Evolutionary conservation across 2,888 invertebrate species (phyloP).

Genomic region (Proisotoma minuta): DNA sequence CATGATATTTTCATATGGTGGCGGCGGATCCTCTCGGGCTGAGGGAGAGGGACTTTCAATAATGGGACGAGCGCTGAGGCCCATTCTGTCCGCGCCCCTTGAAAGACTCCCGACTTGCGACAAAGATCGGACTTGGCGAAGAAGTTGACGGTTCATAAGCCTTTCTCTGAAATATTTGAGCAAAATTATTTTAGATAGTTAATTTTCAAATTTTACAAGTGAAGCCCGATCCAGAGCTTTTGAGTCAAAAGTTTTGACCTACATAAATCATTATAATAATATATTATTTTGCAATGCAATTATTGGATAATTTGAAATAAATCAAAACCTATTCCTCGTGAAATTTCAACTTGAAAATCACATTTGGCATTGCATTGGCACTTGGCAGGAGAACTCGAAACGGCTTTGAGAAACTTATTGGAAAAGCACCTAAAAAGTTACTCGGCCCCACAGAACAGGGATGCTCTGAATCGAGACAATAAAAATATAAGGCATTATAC

Average conservation of each 20-base stretch:
- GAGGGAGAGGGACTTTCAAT: background rate
- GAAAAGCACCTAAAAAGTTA: too few relatives aligned
- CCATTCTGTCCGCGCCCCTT: background rate
- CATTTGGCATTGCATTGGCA: too few relatives aligned
- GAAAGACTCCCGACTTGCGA: background rate
- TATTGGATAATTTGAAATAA: too few relatives aligned
- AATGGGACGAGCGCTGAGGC: background rate
- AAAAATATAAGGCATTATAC: too few relatives aligned
- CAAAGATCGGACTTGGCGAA: background rate
- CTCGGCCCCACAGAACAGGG: too few relatives aligned
- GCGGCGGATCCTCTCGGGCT: conserved; percentile 25
- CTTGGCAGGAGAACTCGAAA: too few relatives aligned
- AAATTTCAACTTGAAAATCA: too few relatives aligned
- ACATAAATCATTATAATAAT: too few relatives aligned
- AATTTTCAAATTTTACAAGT: background rate
- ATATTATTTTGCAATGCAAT: too few relatives aligned
- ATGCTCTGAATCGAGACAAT: too few relatives aligned
- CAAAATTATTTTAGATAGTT: background rate
- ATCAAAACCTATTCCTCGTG: too few relatives aligned
- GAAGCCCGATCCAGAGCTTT: conserved; percentile 1
- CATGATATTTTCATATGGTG: conserved; percentile 31
- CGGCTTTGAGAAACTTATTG: too few relatives aligned
- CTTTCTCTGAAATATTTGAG: background rate
- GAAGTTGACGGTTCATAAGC: background rate
- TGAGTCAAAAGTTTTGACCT: conserved; percentile 9